Percentiles rank a stretch among this genome's conserved stretches.
These are phyloP conservation scores for Chloroceryle inda DNA, from an alignment of 2,797 vertebrate species.

Conservation along the genomic window DNA sequence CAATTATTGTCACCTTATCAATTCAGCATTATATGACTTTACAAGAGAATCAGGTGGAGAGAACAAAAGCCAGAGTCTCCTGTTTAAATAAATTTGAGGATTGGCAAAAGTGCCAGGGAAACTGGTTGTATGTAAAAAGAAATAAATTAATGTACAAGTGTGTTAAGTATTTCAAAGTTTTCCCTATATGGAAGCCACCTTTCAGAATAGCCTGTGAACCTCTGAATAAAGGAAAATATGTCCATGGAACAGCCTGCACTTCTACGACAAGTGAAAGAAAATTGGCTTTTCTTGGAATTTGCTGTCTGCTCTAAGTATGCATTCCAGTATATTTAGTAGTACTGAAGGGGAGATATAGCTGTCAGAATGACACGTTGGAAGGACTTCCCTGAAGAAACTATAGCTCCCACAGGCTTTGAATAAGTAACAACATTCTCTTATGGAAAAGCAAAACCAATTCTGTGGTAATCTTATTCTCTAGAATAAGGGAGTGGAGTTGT, in stretches of 20 bases:
- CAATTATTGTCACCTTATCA: constrained; percentile 3
- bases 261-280: background rate
- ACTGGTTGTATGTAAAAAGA: background rate
- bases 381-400: background rate
- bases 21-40: constrained; percentile 51
- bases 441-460: background rate
- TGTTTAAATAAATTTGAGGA: constrained; percentile 24
- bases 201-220: background rate
- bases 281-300: background rate
- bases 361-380: constrained; percentile 23
- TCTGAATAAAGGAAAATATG: background rate
- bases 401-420: background rate
- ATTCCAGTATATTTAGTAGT: background rate
- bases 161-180: constrained; percentile 14
- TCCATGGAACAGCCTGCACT: background rate
- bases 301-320: constrained; percentile 1
- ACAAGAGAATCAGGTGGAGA: background rate
- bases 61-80: constrained; percentile 45
- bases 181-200: background rate
- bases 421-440: background rate
- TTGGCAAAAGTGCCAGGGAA: constrained; percentile 9
- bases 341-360: constrained; percentile 44
- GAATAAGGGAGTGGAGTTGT: background rate
- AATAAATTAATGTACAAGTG: background rate
- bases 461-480: background rate